phyloP scores from a whole-genome alignment of 2,888 invertebrate genomes.

The Deroplatys truncata region DNA sequence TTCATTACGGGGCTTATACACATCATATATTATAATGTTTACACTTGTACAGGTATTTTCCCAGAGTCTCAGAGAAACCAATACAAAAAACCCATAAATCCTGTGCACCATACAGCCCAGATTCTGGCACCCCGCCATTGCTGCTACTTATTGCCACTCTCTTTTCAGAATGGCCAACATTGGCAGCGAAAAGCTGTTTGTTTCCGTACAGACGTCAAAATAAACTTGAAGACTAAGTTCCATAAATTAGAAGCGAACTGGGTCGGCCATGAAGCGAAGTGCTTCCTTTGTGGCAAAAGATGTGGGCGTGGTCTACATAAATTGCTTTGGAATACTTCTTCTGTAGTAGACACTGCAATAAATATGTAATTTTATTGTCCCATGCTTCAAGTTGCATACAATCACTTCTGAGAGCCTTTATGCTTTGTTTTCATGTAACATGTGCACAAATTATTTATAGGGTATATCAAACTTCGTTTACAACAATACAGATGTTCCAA shows the following conservation, averaged over 20 bases:
- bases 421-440: too few species aligned
- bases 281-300: not conserved
- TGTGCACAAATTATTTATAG: too few species aligned
- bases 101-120: not conserved
- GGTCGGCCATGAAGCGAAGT: not conserved
- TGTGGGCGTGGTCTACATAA: not conserved
- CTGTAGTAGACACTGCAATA: too few species aligned
- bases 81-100: not conserved
- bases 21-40: too few species aligned
- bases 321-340: too few species aligned
- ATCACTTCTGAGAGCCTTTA: too few species aligned
- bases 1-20: too few species aligned
- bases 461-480: too few species aligned
- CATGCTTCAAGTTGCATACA: too few species aligned
- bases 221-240: not conserved
- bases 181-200: not conserved
- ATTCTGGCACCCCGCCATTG: not conserved
- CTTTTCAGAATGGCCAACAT: not conserved
- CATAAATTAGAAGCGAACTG: not conserved
- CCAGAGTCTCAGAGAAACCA: not conserved
- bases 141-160: not conserved
- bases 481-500: too few species aligned
- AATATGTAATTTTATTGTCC: too few species aligned
- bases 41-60: too few species aligned
- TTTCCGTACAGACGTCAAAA: not conserved